Evolutionary conservation across 35 echinoderm and acorn worm species (phyloP).

Genomic region (Lytechinus pictus): DNA sequence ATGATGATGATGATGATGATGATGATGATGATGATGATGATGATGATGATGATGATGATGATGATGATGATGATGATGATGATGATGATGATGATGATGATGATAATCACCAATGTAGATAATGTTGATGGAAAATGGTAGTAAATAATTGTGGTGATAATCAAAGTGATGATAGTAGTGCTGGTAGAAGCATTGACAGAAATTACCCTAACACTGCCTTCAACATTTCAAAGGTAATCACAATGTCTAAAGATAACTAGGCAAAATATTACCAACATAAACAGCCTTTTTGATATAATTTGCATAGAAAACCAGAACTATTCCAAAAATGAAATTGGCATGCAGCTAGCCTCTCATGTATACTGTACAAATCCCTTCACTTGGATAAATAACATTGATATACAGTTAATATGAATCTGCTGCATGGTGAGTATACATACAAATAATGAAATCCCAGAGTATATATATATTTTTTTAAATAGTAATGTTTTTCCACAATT

Average conservation of each 20-base stretch:
- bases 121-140: too few relatives aligned
- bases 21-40: not conserved
- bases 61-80: not conserved
- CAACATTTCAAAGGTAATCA: too few relatives aligned
- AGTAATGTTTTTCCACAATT: too few relatives aligned
- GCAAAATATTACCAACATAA: not conserved
- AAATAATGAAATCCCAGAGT: not conserved
- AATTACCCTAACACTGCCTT: too few relatives aligned
- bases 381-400: not conserved
- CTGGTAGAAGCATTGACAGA: too few relatives aligned
- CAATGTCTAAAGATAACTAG: too few relatives aligned
- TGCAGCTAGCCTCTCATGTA: not conserved
- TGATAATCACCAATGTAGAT: too few relatives aligned
- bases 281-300: not conserved
- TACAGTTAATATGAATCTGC: not conserved
- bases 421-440: not conserved
- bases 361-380: not conserved
- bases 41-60: not conserved
- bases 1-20: not conserved
- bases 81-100: too few relatives aligned
- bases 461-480: too few relatives aligned
- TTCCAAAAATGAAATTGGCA: not conserved
- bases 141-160: too few relatives aligned
- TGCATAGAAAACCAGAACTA: not conserved
- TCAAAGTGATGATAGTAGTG: too few relatives aligned